Conservation (phyloP, 1,140 invertebrate genomes). For the fruit fly (Drosophila melanogaster) region DNA sequence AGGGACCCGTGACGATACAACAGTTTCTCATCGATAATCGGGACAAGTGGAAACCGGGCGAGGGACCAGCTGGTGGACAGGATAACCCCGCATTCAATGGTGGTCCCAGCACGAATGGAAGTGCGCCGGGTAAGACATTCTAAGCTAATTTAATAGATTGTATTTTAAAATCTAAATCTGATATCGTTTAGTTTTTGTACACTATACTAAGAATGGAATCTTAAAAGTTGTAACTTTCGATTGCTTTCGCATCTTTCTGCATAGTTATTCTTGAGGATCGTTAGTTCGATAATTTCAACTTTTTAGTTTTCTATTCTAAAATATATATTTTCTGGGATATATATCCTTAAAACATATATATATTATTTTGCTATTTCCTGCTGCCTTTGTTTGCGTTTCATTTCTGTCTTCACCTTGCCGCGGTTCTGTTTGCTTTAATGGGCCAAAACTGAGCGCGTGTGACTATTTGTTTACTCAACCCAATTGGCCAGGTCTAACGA, state of each 20-base stretch:
- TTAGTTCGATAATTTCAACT: too few species aligned
- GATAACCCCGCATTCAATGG: conserved; percentile 73
- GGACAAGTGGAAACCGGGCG: conserved; percentile 74
- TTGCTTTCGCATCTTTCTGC: too few species aligned
- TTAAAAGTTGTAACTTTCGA: too few species aligned
- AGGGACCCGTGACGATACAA: conserved; percentile 88
- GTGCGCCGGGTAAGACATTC: conserved; percentile 43
- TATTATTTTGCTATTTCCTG: conserved; percentile 36
- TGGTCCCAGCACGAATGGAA: conserved; percentile 37
- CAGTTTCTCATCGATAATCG: conserved; percentile 86
- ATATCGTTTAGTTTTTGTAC: too few species aligned
- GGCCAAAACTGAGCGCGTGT: conserved; percentile 27
- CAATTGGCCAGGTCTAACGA: conserved; percentile 20
- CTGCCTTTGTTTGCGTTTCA: conserved; percentile 36
- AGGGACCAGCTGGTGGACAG: conserved; percentile 45
- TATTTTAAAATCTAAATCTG: too few species aligned
- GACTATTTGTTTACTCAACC: conserved; percentile 35
- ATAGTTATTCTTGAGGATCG: too few species aligned
- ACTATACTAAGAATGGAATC: too few species aligned
- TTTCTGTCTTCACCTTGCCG: conserved; percentile 29
- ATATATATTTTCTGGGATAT: too few species aligned
- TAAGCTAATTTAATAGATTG: neutral
- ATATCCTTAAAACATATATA: conserved; percentile 14
- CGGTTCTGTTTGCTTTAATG: conserved; percentile 40
- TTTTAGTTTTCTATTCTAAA: too few species aligned